Base-by-base conservation (phyloP, 2,113 vertebrate species). In the Montifringilla adamsi region DNA sequence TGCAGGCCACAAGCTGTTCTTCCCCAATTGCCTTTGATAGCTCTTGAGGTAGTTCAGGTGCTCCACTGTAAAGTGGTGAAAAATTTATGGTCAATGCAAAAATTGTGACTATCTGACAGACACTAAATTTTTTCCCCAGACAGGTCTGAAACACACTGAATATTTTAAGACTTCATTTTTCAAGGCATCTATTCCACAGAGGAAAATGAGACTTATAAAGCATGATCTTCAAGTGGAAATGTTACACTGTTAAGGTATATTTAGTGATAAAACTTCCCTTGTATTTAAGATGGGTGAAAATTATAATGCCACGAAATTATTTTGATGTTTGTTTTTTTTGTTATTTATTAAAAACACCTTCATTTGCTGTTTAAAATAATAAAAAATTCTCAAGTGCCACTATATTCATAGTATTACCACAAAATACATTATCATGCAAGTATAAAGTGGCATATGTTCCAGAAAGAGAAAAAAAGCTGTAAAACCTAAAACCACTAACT, bases 221-320 rank as follows among this genome's bases (percentile, higher is more conserved):
- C 22, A 66, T 20, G 31, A 46, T 59, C 59, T 82, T 62, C 5
- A 17, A 70, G 30, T 33, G 18, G 22, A 69, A 94, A 74, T 47
- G 17, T 8, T 8, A 33, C 11, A 33, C 11, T 7, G 1, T n/a
- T 75, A n/a, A 4, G 9, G 1, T 11, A 8, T 8, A 35, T 35
- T 83, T 27, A 37, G 28, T 31, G 4, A 39, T 31, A 59, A 53
- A 84, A 15, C 3, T 43, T 80, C 3, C 7, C 3, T n/a, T 55
- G 44, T 15, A 31, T 72, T 68, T 62, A 28, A 22, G 23, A 37
- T 24, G 1, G 4, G 8, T 68, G n/a, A 46, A 47, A 69, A 4
- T 64, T 76, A 20, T n/a, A 59, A 49, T 15, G 10, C 18, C 26
- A 49, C 1, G 1, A 62, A 50, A 24, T 37, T 41, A 21, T 44